These are phyloP conservation scores for Etia nguti DNA, from an alignment of 2,113 vertebrate genomes.

Conservation along the genomic window DNA sequence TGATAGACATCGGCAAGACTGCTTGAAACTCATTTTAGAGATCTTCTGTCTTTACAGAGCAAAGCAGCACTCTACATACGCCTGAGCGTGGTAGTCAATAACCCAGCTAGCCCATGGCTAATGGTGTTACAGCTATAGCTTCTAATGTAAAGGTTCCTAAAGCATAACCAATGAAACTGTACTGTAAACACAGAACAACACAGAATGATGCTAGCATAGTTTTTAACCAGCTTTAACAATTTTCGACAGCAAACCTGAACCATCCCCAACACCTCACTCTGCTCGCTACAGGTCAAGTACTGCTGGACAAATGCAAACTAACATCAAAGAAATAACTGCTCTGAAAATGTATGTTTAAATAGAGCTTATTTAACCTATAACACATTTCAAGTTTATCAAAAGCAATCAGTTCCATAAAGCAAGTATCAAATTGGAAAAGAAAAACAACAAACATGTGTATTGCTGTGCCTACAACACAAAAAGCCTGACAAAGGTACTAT, in stretches of 20 bases:
- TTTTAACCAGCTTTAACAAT: not conserved
- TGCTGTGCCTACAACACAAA: not conserved
- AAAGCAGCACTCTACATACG: not conserved
- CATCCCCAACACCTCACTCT: not conserved
- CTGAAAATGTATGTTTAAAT: not conserved
- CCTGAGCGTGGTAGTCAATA: not conserved
- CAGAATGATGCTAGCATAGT: not conserved
- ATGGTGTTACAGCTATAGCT: not conserved
- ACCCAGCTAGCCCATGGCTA: not conserved
- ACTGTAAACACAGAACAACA: not conserved
- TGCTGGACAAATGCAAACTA: not conserved
- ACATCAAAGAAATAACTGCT: rapidly evolving
- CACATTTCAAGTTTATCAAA: not conserved
- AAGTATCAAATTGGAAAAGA: not conserved
- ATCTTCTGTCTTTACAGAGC: not conserved
- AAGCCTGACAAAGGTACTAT: not conserved
- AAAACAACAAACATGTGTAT: not conserved
- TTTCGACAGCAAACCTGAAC: not conserved
- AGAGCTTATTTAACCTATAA: not conserved
- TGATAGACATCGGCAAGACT: not conserved
- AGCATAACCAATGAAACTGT: not conserved
- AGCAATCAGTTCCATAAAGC: not conserved
- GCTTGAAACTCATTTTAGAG: not conserved
- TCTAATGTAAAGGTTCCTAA: not conserved
- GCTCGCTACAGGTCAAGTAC: not conserved